These are phyloP conservation scores for Capitulum mitella DNA, from an alignment of 2,888 invertebrate species.

Conservation along the genomic window DNA sequence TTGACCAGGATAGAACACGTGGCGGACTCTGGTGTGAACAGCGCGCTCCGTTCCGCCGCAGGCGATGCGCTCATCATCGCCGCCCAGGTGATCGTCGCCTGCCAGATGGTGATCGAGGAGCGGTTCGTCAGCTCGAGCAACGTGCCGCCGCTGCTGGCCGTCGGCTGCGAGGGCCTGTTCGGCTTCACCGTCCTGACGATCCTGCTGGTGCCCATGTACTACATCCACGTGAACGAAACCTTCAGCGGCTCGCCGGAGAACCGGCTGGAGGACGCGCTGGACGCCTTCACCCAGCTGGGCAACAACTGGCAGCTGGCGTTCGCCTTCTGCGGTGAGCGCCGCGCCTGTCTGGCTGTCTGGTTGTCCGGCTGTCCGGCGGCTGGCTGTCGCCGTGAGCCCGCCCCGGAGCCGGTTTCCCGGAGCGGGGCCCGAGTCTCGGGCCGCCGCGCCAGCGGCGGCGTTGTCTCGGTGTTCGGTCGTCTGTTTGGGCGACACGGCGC, in stretches of 20 bases:
- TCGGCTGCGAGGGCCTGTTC: constrained; percentile 87
- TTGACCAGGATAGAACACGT: too few species aligned
- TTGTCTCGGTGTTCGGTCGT: too few species aligned
- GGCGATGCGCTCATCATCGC: constrained; percentile 54
- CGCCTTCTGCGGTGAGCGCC: constrained; percentile 57
- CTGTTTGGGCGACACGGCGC: too few species aligned
- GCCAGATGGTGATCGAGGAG: constrained; percentile 93
- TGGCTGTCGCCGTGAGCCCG: too few species aligned
- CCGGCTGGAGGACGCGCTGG: constrained; percentile 73
- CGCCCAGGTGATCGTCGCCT: constrained; percentile 64
- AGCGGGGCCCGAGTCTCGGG: too few species aligned
- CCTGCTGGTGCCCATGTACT: constrained; percentile 71
- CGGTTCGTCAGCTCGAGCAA: constrained; percentile 75
- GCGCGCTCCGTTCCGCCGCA: too few species aligned
- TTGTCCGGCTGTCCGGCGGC: too few species aligned
- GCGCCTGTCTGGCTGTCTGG: constrained; percentile 34
- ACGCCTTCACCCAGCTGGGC: constrained; percentile 74
- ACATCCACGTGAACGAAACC: constrained; percentile 62
- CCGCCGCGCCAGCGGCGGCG: too few species aligned
- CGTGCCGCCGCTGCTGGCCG: constrained; percentile 81
- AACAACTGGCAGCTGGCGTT: constrained; percentile 56
- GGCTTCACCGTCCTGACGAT: constrained; percentile 58
- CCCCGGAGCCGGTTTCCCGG: too few species aligned
- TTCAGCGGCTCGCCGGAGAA: constrained; percentile 66
- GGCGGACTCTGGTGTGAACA: too few species aligned